These are phyloP conservation scores for Hymenochirus boettgeri DNA, from an alignment of 2,113 vertebrate genomes.

Conservation along the genomic window DNA sequence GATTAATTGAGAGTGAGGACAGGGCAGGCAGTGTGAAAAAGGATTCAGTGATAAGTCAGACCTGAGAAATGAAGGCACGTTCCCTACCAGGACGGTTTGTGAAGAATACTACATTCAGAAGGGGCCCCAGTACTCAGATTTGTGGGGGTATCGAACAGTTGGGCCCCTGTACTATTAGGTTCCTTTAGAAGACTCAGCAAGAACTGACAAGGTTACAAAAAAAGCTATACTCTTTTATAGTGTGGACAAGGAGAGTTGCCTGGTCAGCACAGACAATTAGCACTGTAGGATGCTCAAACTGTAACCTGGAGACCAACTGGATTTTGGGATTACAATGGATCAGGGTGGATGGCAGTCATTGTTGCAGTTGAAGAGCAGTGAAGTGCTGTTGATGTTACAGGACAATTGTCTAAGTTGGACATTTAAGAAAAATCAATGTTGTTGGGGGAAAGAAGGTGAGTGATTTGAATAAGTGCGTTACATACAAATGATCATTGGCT, in stretches of 20 bases:
- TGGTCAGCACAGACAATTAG: neutral
- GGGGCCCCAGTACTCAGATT: neutral
- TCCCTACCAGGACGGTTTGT: neutral
- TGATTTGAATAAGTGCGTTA: too few relatives aligned
- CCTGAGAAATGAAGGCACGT: neutral
- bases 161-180: neutral
- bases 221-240: too few relatives aligned
- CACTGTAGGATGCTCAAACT: neutral
- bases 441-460: constrained; percentile 10
- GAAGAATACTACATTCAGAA: neutral
- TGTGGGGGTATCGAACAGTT: neutral
- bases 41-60: constrained; percentile 8
- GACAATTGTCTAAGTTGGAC: constrained; percentile 1
- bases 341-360: neutral
- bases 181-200: neutral
- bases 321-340: neutral
- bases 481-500: too few relatives aligned
- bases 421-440: neutral
- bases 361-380: neutral
- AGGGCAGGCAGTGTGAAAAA: neutral
- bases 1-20: neutral
- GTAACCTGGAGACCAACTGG: neutral
- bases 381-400: neutral
- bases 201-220: neutral
- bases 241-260: neutral